Evolutionary conservation across 2,113 vertebrate species (phyloP).

Genomic region (Capra hircus): DNA sequence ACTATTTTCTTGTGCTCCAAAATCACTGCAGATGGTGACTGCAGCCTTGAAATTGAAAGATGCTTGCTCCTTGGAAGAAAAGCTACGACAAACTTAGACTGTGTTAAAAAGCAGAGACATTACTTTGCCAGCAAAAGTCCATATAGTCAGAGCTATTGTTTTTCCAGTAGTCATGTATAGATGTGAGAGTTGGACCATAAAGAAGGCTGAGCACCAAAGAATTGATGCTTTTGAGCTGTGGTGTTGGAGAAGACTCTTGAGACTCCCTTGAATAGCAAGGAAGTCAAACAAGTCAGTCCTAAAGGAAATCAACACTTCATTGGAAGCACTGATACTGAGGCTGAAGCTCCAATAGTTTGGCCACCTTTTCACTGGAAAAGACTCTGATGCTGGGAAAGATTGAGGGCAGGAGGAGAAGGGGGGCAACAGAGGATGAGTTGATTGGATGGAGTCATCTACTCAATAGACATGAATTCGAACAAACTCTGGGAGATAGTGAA

Average conservation of each 20-base stretch:
- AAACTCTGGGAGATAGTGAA: background rate
- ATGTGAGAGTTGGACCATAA: background rate
- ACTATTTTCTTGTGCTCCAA: background rate
- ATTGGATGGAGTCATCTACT: background rate
- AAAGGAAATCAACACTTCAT: background rate
- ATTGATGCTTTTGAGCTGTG: background rate
- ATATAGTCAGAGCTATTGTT: background rate
- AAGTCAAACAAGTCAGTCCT: background rate
- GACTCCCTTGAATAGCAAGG: background rate
- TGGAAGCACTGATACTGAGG: background rate
- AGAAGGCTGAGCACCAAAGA: background rate
- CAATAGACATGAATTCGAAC: background rate
- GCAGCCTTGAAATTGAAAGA: background rate
- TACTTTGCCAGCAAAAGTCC: background rate
- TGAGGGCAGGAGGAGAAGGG: background rate
- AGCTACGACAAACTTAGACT: background rate
- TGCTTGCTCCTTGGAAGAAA: background rate
- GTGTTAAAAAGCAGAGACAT: background rate
- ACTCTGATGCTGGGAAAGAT: background rate
- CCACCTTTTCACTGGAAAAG: background rate
- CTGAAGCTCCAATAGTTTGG: background rate
- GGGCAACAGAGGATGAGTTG: background rate
- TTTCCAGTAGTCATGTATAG: background rate
- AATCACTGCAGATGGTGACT: background rate
- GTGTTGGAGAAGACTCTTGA: background rate